phyloP scores from a whole-genome alignment of 2,113 vertebrate species.

The Ibidorhyncha struthersii region DNA sequence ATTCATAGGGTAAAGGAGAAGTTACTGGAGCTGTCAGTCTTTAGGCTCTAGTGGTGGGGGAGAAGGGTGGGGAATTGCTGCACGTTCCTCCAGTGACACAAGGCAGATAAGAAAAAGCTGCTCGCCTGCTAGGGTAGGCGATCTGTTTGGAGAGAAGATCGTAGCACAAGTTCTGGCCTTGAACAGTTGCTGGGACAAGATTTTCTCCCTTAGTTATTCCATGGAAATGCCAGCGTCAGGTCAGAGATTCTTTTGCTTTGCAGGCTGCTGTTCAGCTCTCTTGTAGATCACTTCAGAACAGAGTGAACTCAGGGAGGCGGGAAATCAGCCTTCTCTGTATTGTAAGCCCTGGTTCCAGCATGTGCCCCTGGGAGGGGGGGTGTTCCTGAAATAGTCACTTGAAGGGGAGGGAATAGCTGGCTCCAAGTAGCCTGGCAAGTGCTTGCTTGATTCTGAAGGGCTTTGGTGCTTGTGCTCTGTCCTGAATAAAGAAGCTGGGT shows the following conservation, averaged over 20 bases:
- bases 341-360: background rate
- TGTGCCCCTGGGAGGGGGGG: background rate
- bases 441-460: background rate
- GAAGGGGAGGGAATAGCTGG: background rate
- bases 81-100: background rate
- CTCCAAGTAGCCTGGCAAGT: background rate
- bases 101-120: background rate
- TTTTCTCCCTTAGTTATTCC: background rate
- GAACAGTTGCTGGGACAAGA: background rate
- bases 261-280: background rate
- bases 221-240: accelerated
- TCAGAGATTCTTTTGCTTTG: background rate
- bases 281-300: background rate
- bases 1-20: background rate
- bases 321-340: background rate
- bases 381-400: slow-evolving; percentile 4
- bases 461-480: background rate
- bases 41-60: background rate
- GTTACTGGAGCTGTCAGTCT: background rate
- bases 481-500: background rate
- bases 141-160: background rate
- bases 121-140: background rate
- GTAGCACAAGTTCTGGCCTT: background rate
- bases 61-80: background rate
- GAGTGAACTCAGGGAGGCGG: background rate